These are phyloP conservation scores for Listronotus bonariensis DNA, from an alignment of 1,140 invertebrate species.

Conservation along the genomic window DNA sequence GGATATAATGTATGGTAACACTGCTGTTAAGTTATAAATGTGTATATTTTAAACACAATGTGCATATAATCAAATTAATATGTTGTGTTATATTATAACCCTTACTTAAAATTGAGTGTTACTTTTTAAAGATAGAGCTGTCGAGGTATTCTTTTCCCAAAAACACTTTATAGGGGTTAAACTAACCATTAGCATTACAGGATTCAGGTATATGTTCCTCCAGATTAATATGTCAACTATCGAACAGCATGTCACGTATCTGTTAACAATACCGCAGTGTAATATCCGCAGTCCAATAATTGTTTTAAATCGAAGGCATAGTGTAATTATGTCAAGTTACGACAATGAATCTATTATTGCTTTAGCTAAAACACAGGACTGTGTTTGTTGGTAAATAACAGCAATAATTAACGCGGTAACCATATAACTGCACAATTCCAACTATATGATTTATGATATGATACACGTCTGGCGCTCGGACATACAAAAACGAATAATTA, in stretches of 20 bases:
- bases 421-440: slow-evolving; percentile 15
- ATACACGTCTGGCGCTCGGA: slow-evolving; percentile 11
- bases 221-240: no score
- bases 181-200: no score
- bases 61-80: no score
- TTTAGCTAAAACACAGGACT: slow-evolving; percentile 14
- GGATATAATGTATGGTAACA: no score
- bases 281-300: neutral
- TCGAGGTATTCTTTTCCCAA: no score
- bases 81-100: no score
- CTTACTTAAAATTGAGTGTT: no score
- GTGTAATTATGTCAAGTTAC: slow-evolving; percentile 14
- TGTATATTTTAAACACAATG: no score
- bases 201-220: no score
- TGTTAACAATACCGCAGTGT: slow-evolving; percentile 3
- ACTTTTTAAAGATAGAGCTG: no score
- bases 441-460: slow-evolving; percentile 18
- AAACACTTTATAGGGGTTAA: no score
- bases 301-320: slow-evolving; percentile 8
- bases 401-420: slow-evolving; percentile 27
- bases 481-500: slow-evolving; percentile 25
- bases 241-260: neutral
- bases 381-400: slow-evolving; percentile 31
- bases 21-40: no score
- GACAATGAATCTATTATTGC: slow-evolving; percentile 26